Evolutionary conservation across 1,140 invertebrate species (phyloP).

Genomic region (Pseudomyrmex dendroicus): DNA sequence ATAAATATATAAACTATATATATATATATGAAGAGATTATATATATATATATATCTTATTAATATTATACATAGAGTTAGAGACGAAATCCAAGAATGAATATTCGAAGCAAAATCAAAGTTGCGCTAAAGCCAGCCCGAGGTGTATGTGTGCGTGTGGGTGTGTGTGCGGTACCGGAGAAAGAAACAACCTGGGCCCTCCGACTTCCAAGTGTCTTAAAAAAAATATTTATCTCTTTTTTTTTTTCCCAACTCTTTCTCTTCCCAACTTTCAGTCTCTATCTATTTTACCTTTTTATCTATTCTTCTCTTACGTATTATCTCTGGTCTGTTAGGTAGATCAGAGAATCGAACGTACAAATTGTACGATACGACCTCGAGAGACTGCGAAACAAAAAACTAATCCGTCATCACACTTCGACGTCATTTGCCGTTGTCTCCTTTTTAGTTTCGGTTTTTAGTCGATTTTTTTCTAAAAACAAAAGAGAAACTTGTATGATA

Average conservation of each 20-base stretch:
- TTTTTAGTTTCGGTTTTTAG: conserved; percentile 28
- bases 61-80: conserved; percentile 73
- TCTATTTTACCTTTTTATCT: conserved; percentile 66
- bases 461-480: not conserved
- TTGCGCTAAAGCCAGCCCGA: conserved; percentile 74
- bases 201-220: conserved; percentile 83
- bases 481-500: conserved; percentile 38
- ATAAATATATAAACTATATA: conserved; percentile 34
- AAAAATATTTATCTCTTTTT: conserved; percentile 63
- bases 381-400: conserved; percentile 10
- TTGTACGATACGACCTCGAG: conserved; percentile 19
- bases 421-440: not conserved
- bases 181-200: conserved; percentile 69
- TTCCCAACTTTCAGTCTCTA: conserved; percentile 54
- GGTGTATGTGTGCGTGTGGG: not conserved
- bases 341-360: conserved; percentile 58
- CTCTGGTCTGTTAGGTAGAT: conserved; percentile 76
- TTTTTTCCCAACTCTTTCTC: conserved; percentile 72
- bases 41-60: conserved; percentile 30
- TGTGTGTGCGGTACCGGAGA: conserved; percentile 46
- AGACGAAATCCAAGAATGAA: conserved; percentile 76
- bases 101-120: conserved; percentile 82
- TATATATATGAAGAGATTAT: conserved; percentile 56
- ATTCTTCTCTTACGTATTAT: conserved; percentile 75
- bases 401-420: conserved; percentile 19